Conservation (phyloP, 2,113 vertebrate genomes). For the Tringa solitaria region DNA sequence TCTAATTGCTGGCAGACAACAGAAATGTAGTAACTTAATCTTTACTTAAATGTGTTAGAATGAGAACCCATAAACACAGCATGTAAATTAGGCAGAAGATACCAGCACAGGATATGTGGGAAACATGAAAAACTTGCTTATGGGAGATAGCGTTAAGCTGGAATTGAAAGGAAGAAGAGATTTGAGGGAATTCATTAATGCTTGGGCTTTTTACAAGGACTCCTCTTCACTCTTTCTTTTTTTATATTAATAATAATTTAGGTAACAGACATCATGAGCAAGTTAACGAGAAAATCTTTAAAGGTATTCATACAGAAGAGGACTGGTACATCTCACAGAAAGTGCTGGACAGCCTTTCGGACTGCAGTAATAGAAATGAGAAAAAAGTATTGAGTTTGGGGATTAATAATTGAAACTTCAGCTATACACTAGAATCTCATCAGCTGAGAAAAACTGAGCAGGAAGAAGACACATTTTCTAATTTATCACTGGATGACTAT, state of each 20-base stretch:
- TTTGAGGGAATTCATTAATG: background rate
- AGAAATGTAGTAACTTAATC: background rate
- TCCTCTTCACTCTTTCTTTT: background rate
- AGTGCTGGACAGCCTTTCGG: background rate
- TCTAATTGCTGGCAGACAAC: background rate
- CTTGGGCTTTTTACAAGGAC: background rate
- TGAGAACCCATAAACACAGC: background rate
- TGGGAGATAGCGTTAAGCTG: background rate
- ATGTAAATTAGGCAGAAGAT: background rate
- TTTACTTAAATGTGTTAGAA: background rate
- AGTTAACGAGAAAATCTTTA: background rate
- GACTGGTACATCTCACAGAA: background rate
- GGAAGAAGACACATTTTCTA: background rate
- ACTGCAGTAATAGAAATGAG: background rate
- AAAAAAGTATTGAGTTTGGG: background rate
- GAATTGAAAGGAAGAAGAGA: background rate
- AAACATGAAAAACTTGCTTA: background rate
- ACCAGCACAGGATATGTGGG: background rate
- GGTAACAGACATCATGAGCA: background rate
- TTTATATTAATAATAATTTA: background rate
- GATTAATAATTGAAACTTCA: constrained; percentile 2
- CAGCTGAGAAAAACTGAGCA: background rate
- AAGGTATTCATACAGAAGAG: background rate
- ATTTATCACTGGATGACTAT: background rate
- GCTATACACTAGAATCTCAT: background rate